phyloP scores from a whole-genome alignment of 2,888 invertebrate genomes.

The Sarcophaga caerulescens region DNA sequence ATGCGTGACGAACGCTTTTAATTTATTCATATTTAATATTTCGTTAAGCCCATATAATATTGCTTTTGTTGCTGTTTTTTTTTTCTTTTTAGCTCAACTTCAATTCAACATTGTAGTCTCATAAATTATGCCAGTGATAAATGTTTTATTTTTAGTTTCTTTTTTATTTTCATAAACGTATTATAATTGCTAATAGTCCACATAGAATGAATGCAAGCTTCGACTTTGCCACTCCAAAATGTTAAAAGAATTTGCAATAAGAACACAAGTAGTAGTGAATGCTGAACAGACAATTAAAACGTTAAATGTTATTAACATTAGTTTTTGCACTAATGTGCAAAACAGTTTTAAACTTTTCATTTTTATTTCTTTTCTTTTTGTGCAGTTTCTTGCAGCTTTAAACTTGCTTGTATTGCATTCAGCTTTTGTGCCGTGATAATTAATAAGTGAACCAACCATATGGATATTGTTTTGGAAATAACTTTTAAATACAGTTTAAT shows the following conservation, averaged over 20 bases:
- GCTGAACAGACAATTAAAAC: constrained; percentile 49
- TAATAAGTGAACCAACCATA: constrained; percentile 18
- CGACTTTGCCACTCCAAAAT: constrained; percentile 22
- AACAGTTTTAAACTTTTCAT: constrained; percentile 32
- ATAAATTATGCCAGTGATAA: constrained; percentile 65
- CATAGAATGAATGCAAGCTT: neutral
- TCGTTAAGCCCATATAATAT: constrained; percentile 4
- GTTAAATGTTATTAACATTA: constrained; percentile 57
- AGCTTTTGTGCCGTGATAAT: constrained; percentile 27
- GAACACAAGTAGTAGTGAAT: constrained; percentile 2
- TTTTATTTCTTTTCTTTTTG: neutral
- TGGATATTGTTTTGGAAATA: neutral
- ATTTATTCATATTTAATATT: constrained; percentile 60
- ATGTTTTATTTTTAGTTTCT: constrained; percentile 45
- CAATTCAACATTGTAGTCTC: constrained; percentile 57
- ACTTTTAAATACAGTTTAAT: constrained; percentile 20
- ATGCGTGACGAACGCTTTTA: constrained; percentile 61
- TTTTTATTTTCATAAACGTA: constrained; percentile 45
- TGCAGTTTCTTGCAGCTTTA: neutral
- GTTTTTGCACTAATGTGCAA: constrained; percentile 62
- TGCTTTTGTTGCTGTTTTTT: neutral
- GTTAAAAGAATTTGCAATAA: constrained; percentile 16
- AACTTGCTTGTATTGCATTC: constrained; percentile 4
- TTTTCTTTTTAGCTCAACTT: neutral
- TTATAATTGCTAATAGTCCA: constrained; percentile 61